A percentile compares a stretch with the other conserved stretches of the same genome.
These are phyloP conservation scores for Frankliniella fusca DNA, from an alignment of 2,888 invertebrate genomes.

Conservation along the genomic window DNA sequence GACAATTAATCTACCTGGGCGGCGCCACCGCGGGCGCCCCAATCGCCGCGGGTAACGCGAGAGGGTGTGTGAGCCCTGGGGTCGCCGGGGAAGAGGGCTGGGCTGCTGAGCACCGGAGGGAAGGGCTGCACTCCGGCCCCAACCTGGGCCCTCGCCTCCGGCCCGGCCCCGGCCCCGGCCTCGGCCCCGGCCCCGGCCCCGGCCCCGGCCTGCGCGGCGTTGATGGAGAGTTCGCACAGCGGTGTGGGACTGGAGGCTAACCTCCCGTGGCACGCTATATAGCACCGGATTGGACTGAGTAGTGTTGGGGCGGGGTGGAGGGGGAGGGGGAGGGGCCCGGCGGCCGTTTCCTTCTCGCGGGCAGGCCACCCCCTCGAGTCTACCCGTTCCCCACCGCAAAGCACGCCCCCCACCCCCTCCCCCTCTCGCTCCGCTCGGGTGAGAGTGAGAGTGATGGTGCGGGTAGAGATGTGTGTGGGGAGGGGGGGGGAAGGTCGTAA, in stretches of 20 bases:
- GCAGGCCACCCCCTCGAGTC: no score
- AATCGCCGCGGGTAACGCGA: no score
- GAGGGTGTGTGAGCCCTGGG: no score
- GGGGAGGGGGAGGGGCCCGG: no score
- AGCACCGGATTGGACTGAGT: no score
- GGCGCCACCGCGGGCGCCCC: no score
- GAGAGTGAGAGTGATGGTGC: not conserved
- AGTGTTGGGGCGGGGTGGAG: no score
- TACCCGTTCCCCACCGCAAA: not conserved
- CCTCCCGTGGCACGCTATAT: not conserved
- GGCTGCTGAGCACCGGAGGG: not conserved
- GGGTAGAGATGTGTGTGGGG: not conserved
- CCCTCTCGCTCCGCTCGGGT: not conserved
- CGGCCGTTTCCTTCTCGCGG: no score
- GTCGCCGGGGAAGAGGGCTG: no score
- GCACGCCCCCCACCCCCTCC: not conserved
- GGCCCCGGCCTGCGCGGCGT: not conserved
- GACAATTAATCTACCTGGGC: no score
- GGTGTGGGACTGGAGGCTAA: not conserved
- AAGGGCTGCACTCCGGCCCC: not conserved
- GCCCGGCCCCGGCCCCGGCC: no score
- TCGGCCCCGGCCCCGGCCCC: not conserved
- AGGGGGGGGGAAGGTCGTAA: not conserved
- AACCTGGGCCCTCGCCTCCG: not conserved
- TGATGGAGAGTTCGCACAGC: constrained; percentile 5